Evolutionary conservation across 2,113 vertebrate genomes (phyloP).

Genomic region (Thalassarche chlororhynchos): DNA sequence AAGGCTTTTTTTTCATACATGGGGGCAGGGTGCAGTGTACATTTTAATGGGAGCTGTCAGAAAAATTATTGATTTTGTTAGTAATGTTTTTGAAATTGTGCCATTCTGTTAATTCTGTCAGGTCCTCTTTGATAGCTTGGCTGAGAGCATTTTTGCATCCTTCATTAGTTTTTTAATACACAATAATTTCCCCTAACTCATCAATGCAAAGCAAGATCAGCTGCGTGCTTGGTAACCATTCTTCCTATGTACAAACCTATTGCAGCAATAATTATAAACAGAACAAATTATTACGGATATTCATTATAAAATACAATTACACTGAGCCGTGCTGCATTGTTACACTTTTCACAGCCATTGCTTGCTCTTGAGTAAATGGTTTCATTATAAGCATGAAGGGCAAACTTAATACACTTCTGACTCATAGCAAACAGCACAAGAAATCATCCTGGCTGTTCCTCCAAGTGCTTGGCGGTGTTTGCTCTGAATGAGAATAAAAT

Average conservation of each 20-base stretch:
- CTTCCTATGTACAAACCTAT: background rate
- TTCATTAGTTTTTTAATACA: conserved; percentile 39
- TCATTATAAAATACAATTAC: conserved; percentile 37
- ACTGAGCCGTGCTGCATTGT: background rate
- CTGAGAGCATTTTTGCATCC: conserved; percentile 7
- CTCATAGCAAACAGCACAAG: background rate
- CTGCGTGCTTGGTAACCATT: background rate
- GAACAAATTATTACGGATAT: conserved; percentile 28
- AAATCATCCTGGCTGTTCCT: conserved; percentile 15
- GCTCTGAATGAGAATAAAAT: background rate
- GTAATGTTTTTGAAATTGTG: conserved; percentile 62
- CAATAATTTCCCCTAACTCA: conserved; percentile 20
- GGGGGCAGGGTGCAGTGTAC: conserved; percentile 2
- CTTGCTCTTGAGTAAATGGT: conserved; percentile 50
- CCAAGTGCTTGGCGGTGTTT: background rate
- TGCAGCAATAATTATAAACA: conserved; percentile 30
- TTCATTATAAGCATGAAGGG: conserved; percentile 45
- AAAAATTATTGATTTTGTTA: conserved; percentile 64
- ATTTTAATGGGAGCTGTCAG: conserved; percentile 56
- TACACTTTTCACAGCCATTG: background rate
- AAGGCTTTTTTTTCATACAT: background rate
- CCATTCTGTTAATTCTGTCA: conserved; percentile 58
- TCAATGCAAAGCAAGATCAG: background rate
- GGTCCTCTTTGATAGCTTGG: conserved; percentile 6
- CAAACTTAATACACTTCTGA: conserved; percentile 45